phyloP scores from a whole-genome alignment of 2,888 invertebrate species.

The Thyatira batis region DNA sequence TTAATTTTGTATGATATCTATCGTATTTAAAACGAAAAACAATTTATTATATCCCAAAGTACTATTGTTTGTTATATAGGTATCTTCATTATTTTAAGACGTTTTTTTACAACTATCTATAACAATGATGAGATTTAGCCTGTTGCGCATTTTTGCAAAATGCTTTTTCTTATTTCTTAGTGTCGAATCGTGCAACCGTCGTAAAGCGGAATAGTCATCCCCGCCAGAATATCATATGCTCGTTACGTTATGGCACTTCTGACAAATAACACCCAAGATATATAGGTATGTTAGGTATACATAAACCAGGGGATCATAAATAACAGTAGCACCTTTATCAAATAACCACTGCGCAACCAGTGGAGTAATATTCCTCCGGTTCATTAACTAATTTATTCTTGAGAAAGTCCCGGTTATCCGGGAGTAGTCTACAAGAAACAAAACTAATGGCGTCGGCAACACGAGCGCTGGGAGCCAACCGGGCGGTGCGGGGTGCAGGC shows the following conservation, averaged over 20 bases:
- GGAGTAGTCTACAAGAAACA: slow-evolving; percentile 70
- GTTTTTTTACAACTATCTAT: too few species aligned
- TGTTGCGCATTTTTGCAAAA: too few species aligned
- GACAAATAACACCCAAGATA: not conserved
- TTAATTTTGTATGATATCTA: too few species aligned
- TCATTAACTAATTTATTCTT: slow-evolving; percentile 77
- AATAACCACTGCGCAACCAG: slow-evolving; percentile 41
- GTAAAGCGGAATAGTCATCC: too few species aligned
- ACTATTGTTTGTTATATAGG: too few species aligned
- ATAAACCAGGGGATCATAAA: slow-evolving; percentile 30
- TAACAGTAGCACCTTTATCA: slow-evolving; percentile 49
- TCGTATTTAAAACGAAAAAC: too few species aligned
- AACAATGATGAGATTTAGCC: too few species aligned
- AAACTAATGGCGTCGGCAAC: slow-evolving; percentile 78
- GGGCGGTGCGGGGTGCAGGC: slow-evolving; percentile 24
- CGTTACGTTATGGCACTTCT: not conserved
- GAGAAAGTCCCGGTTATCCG: slow-evolving; percentile 65
- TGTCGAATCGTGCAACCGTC: too few species aligned
- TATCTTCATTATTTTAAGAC: too few species aligned
- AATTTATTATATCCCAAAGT: too few species aligned
- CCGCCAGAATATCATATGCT: too few species aligned
- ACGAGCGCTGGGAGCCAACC: slow-evolving; percentile 53
- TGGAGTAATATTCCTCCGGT: slow-evolving; percentile 58
- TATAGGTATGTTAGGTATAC: slow-evolving; percentile 21
- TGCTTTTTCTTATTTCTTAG: too few species aligned